Evolutionary conservation across 1,140 invertebrate species (phyloP).

Genomic region (Ylistrum balloti): DNA sequence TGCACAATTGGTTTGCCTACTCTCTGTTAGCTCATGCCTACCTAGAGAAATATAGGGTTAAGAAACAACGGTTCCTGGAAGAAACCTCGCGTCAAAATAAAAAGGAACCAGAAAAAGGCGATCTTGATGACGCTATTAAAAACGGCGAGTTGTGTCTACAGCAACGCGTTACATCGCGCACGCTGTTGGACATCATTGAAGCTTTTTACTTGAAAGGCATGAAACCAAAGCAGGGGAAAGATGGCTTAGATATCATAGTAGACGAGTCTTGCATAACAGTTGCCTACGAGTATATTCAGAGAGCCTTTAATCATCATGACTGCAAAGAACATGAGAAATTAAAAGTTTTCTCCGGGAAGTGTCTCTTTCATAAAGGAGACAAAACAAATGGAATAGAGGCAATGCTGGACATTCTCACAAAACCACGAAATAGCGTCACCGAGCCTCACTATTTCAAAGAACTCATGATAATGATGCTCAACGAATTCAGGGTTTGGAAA

Average conservation of each 20-base stretch:
- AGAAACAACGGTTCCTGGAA: background rate
- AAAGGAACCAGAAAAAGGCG: background rate
- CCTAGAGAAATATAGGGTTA: background rate
- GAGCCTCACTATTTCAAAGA: background rate
- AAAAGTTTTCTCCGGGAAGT: background rate
- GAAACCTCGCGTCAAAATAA: no score
- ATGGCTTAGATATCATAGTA: background rate
- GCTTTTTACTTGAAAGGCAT: background rate
- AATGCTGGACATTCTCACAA: background rate
- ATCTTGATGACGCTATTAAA: background rate
- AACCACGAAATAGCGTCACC: background rate
- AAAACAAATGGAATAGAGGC: background rate
- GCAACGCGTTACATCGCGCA: background rate
- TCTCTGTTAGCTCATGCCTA: background rate
- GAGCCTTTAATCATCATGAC: background rate
- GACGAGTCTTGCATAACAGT: background rate
- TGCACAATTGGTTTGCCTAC: constrained; percentile 11
- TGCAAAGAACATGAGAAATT: background rate
- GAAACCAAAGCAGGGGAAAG: background rate
- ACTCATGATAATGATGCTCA: background rate
- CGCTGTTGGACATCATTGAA: background rate
- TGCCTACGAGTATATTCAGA: background rate
- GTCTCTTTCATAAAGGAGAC: background rate
- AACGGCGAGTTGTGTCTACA: background rate
- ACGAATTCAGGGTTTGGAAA: background rate